Evolutionary conservation across 2,113 vertebrate genomes (phyloP).

Genomic region (Poecile atricapillus): DNA sequence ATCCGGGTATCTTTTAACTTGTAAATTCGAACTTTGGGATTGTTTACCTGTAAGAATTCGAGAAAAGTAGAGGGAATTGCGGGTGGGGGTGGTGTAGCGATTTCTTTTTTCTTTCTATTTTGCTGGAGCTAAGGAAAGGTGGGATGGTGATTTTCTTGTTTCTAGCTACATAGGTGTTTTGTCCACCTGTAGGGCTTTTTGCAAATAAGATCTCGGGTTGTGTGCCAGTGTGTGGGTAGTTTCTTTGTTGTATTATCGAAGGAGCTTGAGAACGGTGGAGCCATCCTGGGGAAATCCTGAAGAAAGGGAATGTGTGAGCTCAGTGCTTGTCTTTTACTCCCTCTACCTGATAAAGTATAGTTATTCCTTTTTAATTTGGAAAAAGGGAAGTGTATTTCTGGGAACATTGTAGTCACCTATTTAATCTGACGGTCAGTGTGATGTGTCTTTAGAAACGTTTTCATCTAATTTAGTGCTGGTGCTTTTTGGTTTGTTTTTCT

Average conservation of each 20-base stretch:
- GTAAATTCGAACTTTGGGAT: not conserved
- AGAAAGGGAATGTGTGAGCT: not conserved
- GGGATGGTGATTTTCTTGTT: not conserved
- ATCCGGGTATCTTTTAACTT: not conserved
- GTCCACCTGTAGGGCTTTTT: not conserved
- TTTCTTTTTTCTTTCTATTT: not conserved
- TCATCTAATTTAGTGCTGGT: not conserved
- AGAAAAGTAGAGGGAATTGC: not conserved
- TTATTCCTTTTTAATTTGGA: not conserved
- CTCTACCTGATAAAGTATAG: not conserved
- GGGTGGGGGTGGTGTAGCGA: rapidly evolving
- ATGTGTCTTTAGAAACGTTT: not conserved
- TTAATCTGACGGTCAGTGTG: not conserved
- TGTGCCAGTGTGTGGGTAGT: too few species aligned
- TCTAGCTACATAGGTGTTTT: rapidly evolving
- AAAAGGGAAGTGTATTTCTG: not conserved
- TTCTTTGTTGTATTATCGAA: not conserved
- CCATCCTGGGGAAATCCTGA: not conserved
- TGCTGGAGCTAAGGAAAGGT: not conserved
- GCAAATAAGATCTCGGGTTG: not conserved
- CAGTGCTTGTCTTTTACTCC: not conserved
- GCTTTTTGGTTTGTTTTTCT: not conserved
- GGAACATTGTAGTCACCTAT: not conserved
- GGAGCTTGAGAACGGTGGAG: not conserved
- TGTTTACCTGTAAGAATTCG: not conserved